Conservation (phyloP, 2,888 invertebrate genomes). For the Tridacna crocea region DNA sequence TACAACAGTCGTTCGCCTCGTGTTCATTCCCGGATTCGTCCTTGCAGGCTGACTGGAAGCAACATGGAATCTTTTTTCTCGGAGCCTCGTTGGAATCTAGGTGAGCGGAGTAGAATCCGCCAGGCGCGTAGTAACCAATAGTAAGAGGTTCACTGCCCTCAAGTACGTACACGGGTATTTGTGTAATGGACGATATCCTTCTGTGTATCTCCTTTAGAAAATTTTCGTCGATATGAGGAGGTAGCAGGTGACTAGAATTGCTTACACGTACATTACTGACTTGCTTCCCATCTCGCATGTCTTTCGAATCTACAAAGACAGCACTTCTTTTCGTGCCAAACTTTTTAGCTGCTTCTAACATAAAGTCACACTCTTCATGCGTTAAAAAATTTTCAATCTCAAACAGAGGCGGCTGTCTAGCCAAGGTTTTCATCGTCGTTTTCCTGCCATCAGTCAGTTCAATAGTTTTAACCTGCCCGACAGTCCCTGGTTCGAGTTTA, state of each 20-base stretch:
- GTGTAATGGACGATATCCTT: conserved; percentile 45
- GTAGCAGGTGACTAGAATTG: conserved; percentile 17
- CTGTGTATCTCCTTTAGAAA: conserved; percentile 29
- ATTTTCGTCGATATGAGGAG: conserved; percentile 21
- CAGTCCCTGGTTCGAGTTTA: conserved; percentile 24
- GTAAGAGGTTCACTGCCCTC: conserved; percentile 60
- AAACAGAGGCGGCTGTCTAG: conserved; percentile 41
- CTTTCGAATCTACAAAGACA: conserved; percentile 18
- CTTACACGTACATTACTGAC: conserved; percentile 23
- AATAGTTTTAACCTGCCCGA: conserved; percentile 28
- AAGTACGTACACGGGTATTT: conserved; percentile 56
- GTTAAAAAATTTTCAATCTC: conserved; percentile 49
- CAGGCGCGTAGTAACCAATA: conserved; percentile 61
- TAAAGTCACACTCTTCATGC: conserved; percentile 41
- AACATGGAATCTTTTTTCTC: conserved; percentile 54
- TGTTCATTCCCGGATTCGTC: background rate
- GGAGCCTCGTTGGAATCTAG: conserved; percentile 56
- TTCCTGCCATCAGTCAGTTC: conserved; percentile 23
- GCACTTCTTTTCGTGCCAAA: conserved; percentile 28
- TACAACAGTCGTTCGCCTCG: conserved; percentile 39
- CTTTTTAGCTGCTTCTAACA: conserved; percentile 32
- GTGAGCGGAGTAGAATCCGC: conserved; percentile 70
- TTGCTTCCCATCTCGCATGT: conserved; percentile 1
- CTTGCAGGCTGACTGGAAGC: conserved; percentile 44
- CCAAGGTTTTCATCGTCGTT: conserved; percentile 25